A percentile compares a stretch with the other conserved stretches of the same genome.
These are phyloP conservation scores for Halcyon senegalensis DNA, from an alignment of 2,113 vertebrate genomes.

Conservation along the genomic window DNA sequence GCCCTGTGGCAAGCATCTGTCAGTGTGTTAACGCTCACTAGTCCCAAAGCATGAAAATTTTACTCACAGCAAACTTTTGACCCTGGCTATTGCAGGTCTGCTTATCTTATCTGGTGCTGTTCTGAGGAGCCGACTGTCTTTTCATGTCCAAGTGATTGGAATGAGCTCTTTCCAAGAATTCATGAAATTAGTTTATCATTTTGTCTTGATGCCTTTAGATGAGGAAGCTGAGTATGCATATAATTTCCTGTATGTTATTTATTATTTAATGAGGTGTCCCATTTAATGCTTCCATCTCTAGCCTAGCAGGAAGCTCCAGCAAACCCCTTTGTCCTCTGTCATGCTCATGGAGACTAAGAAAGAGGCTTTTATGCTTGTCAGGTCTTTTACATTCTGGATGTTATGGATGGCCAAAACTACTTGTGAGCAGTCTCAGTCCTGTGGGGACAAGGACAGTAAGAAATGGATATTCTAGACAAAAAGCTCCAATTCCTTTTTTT, in stretches of 20 bases:
- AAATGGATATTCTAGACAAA: neutral
- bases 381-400: neutral
- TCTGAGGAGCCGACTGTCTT: neutral
- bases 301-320: neutral
- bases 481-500: neutral
- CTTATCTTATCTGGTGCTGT: neutral
- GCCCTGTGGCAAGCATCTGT: neutral
- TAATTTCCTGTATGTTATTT: neutral
- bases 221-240: neutral
- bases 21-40: neutral
- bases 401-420: neutral
- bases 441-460: neutral
- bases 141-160: neutral
- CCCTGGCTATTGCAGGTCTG: neutral
- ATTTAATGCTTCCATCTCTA: neutral
- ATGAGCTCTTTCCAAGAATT: neutral
- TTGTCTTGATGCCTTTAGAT: neutral
- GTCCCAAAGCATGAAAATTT: neutral
- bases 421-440: neutral
- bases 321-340: neutral
- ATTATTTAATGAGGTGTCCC: neutral
- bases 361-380: neutral
- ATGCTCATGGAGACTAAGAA: neutral
- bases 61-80: neutral
- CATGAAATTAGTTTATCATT: neutral